Percentiles rank a stretch among this genome's conserved stretches.
Conservation (phyloP, 2,797 vertebrate species). For the Sebastes cheni region DNA sequence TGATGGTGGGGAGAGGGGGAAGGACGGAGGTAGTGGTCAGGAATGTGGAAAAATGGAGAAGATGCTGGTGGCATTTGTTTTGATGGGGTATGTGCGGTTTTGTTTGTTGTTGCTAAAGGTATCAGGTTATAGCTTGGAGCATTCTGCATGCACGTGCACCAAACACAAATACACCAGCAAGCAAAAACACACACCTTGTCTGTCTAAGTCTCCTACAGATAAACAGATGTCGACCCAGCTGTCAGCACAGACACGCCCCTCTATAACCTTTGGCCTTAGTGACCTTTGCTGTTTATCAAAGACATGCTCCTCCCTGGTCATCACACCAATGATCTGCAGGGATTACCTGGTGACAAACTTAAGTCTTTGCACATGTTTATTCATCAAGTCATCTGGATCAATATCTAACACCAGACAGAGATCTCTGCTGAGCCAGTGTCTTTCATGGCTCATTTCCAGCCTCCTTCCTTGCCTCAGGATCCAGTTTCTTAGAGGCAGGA, state of each 20-base stretch:
- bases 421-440: conserved; percentile 40
- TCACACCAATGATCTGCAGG: conserved; percentile 20
- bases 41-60: conserved; percentile 45
- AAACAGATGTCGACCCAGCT: conserved; percentile 60
- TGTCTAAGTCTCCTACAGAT: conserved; percentile 35
- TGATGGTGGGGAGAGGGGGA: background rate
- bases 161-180: conserved; percentile 41
- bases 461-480: conserved; percentile 21
- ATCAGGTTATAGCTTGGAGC: conserved; percentile 31
- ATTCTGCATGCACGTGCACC: conserved; percentile 3
- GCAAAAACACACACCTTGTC: conserved; percentile 48
- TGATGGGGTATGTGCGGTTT: background rate
- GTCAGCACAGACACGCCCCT: conserved; percentile 28
- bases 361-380: conserved; percentile 14
- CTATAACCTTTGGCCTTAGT: conserved; percentile 46
- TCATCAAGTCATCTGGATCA: conserved; percentile 12
- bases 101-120: conserved; percentile 57
- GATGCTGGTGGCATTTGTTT: conserved; percentile 33
- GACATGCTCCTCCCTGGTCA: conserved; percentile 9
- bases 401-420: conserved; percentile 34
- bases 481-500: conserved; percentile 55
- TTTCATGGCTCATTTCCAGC: conserved; percentile 35
- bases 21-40: background rate
- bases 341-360: conserved; percentile 19
- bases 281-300: conserved; percentile 55